Evolutionary conservation across 2,888 invertebrate species (phyloP), one percentile per base, ranked within the genome.

Genomic region (Synanthedon vespiformis): DNA sequence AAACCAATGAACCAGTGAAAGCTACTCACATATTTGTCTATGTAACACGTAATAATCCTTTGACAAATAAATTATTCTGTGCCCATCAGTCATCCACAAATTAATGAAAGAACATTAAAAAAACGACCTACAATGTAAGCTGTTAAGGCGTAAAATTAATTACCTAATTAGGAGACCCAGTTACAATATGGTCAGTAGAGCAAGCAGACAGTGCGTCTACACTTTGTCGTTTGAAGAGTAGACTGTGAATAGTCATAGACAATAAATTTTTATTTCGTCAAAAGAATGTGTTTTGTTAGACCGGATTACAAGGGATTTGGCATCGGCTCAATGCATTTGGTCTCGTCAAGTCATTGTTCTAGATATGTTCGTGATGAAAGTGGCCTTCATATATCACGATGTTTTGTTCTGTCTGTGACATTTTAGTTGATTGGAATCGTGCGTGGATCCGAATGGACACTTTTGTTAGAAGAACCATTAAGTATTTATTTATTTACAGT

Each of bases 131-230:
- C 27, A 27, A 27, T 27, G 34, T 34, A 34, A 10, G 34, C 34
- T 34, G 34, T 34, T 34, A 34, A 34, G 34, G 34, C 8, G 34
- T 10, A 34, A 34, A 34, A 34, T 34, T 34, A 34, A 34, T 34
- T 34, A 22, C 22, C 22, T 22, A 34, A 34, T 34, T 34, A 34
- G 8, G 10, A 34, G 34, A 34, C 34, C 34, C 34, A 10, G 34
- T 34, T 34, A 34, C 34, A 22, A 22, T 22, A 34, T 34, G 34
- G 34, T 34, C 34, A 34, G 34, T 34, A 10, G 34, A 34, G 34
- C 10, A 34, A 34, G 68, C 64, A 79, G 78, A 79, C 78, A 66
- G 76, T 73, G 66, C 69, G 79, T 71, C 78, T 68, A 63, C 66
- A 56, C 59, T 74, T 76, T 76, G 76, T 76, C 57, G 57, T 49